Percentiles rank a stretch among this genome's conserved stretches.
Evolutionary conservation across 2,888 invertebrate species (phyloP).

Genomic region (Pharmacophagus antenor): DNA sequence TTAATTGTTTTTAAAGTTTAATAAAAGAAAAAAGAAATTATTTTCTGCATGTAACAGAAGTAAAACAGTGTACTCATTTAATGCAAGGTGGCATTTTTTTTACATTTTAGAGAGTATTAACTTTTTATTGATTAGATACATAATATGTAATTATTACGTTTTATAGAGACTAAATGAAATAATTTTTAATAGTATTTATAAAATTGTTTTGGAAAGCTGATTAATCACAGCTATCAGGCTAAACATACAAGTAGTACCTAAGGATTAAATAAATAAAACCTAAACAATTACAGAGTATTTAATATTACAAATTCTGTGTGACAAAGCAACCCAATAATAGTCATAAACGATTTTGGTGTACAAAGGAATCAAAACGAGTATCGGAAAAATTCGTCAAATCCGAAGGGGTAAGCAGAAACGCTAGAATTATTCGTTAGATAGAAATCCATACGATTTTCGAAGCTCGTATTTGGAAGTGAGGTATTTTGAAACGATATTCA

Average conservation of each 20-base stretch:
- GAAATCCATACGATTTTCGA: not conserved
- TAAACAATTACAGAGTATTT: no score
- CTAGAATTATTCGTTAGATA: not conserved
- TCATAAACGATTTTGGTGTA: slow-evolving; percentile 1
- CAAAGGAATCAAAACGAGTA: not conserved
- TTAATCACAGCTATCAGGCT: no score
- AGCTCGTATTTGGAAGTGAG: not conserved
- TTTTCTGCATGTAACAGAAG: not conserved
- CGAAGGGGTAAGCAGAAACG: not conserved
- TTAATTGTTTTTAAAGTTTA: not conserved
- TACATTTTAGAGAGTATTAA: not conserved
- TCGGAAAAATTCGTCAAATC: not conserved
- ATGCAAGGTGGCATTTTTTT: no score
- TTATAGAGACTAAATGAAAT: not conserved
- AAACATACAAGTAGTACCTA: not conserved
- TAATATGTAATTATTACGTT: no score
- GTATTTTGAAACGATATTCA: not conserved
- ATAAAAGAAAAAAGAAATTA: not conserved
- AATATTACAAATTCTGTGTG: not conserved
- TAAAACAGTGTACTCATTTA: no score
- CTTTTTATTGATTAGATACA: not conserved
- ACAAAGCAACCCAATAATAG: not conserved
- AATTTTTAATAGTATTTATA: not conserved
- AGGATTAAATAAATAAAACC: no score
- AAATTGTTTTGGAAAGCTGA: not conserved